phyloP scores from a whole-genome alignment of 2,113 vertebrate species.

The Grammomys dolichurus region DNA sequence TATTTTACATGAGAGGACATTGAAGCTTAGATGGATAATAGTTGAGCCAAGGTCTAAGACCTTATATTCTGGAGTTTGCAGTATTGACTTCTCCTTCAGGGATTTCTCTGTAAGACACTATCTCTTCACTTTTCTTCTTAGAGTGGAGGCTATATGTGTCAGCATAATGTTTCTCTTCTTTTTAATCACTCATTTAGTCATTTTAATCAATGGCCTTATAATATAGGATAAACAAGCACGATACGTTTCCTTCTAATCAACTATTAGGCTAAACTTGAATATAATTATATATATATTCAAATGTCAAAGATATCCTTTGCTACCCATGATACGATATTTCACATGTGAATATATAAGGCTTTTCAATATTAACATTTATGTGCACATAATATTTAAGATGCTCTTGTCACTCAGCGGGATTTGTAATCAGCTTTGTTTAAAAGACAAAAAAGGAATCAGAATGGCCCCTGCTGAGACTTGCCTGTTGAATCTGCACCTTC shows the following conservation, averaged over 20 bases:
- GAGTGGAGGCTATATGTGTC: not conserved
- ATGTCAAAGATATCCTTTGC: slow-evolving; percentile 16
- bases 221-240: not conserved
- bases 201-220: not conserved
- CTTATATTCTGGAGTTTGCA: not conserved
- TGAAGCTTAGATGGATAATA: not conserved
- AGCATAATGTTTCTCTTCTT: not conserved
- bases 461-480: not conserved
- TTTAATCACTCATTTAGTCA: not conserved
- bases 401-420: not conserved
- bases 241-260: not conserved
- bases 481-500: not conserved
- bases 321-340: slow-evolving; percentile 17
- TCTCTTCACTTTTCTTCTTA: not conserved
- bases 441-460: slow-evolving; percentile 43
- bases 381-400: not conserved
- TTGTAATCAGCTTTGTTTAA: slow-evolving; percentile 40
- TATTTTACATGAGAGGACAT: slow-evolving; percentile 40
- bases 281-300: not conserved
- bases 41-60: not conserved
- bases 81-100: not conserved
- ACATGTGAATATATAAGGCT: slow-evolving; percentile 27
- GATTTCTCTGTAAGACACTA: not conserved
- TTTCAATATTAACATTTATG: not conserved
- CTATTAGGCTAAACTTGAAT: slow-evolving; percentile 25